Percentiles rank a stretch among this genome's conserved stretches.
These are phyloP conservation scores for Adineta ricciae DNA, from an alignment of 2,888 invertebrate species.

Conservation along the genomic window DNA sequence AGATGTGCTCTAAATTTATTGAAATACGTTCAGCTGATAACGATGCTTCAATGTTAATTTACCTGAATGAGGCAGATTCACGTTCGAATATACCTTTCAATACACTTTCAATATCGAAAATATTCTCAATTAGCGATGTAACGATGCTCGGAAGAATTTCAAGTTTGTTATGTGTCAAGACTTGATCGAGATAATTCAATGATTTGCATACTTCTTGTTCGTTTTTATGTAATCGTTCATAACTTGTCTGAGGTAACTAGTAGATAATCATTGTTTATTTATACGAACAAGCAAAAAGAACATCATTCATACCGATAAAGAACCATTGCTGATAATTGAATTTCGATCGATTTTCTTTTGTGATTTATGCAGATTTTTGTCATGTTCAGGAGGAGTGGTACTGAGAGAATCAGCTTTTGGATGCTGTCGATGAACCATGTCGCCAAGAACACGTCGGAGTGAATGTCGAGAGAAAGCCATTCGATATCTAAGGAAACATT, in stretches of 20 bases:
- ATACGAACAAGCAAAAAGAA: background rate
- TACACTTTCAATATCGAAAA: constrained; percentile 28
- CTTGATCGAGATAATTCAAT: constrained; percentile 29
- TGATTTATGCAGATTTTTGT: background rate
- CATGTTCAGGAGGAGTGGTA: background rate
- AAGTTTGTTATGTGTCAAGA: constrained; percentile 29
- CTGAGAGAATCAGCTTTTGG: background rate
- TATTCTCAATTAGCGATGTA: constrained; percentile 27
- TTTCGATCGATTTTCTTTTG: background rate
- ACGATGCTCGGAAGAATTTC: constrained; percentile 28
- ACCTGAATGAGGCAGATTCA: background rate
- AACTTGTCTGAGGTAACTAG: background rate
- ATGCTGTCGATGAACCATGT: background rate
- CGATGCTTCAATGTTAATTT: background rate
- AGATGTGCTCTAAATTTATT: background rate
- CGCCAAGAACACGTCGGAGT: background rate
- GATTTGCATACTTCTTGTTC: constrained; percentile 24
- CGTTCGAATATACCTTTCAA: constrained; percentile 11
- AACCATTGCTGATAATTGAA: background rate
- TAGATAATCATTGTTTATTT: background rate
- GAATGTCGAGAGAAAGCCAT: constrained; percentile 10
- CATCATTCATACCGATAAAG: background rate
- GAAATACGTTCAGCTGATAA: background rate
- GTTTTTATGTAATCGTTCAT: background rate
- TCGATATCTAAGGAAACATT: too few relatives aligned